A percentile compares a stretch with the other conserved stretches of the same genome.
Evolutionary conservation across 2,797 vertebrate species (phyloP).

Genomic region (Diplodus puntazzo): DNA sequence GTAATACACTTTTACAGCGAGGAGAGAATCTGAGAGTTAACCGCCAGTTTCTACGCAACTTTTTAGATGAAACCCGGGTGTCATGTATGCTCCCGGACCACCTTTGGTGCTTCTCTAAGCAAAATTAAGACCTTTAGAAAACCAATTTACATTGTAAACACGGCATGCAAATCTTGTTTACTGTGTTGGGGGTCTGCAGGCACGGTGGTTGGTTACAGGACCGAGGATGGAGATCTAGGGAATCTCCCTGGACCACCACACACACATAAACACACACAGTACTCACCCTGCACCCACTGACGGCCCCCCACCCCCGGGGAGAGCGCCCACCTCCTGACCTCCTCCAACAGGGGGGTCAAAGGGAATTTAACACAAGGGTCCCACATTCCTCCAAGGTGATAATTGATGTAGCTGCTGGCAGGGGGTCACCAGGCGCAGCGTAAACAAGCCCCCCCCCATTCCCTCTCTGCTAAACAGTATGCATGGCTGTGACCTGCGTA

Average conservation of each 20-base stretch:
- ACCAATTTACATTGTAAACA: conserved; percentile 82
- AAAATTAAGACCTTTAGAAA: conserved; percentile 73
- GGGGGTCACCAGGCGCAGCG: conserved; percentile 84
- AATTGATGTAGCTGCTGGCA: conserved; percentile 87
- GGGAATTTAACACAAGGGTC: conserved; percentile 86
- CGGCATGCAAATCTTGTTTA: conserved; percentile 76
- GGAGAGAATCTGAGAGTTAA: conserved; percentile 15
- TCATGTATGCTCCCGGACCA: conserved; percentile 44
- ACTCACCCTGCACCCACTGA: conserved; percentile 69
- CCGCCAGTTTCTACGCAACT: background rate
- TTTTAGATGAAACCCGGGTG: conserved; percentile 12
- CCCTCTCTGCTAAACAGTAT: conserved; percentile 69
- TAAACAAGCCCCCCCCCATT: conserved; percentile 80
- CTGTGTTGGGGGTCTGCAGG: conserved; percentile 67
- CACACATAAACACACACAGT: conserved; percentile 59
- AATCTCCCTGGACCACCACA: conserved; percentile 58
- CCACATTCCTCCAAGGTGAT: conserved; percentile 91
- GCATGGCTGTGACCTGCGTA: conserved; percentile 75
- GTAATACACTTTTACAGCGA: conserved; percentile 25
- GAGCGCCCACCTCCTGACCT: conserved; percentile 83
- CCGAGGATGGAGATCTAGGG: conserved; percentile 56
- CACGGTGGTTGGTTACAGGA: conserved; percentile 43
- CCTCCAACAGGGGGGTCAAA: conserved; percentile 85
- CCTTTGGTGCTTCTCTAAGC: conserved; percentile 57
- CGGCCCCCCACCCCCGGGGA: conserved; percentile 71